These are phyloP conservation scores for Ficedula albicollis DNA, from an alignment of 2,797 vertebrate species.

Conservation along the genomic window DNA sequence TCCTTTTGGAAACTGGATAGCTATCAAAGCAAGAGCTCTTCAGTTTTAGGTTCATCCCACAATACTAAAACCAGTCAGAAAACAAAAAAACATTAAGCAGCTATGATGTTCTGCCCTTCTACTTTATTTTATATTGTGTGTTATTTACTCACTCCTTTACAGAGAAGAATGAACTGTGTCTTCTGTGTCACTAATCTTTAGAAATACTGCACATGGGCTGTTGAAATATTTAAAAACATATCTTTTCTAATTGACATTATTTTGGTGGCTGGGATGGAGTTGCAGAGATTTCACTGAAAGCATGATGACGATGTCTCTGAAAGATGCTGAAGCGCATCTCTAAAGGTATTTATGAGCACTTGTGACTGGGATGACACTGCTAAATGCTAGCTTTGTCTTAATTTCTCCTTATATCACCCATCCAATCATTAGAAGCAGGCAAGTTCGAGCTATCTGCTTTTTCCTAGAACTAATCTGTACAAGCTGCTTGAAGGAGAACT, in stretches of 20 bases:
- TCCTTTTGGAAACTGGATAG: neutral
- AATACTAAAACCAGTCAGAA: neutral
- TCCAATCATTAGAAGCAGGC: neutral
- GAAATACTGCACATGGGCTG: neutral
- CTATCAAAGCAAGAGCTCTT: neutral
- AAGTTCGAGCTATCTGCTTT: neutral
- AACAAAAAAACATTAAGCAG: neutral
- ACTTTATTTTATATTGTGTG: neutral
- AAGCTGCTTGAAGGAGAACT: neutral
- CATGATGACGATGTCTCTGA: neutral
- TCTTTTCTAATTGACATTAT: constrained; percentile 22
- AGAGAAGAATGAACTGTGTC: neutral
- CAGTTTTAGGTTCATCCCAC: neutral
- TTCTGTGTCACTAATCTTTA: neutral
- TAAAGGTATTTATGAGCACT: neutral
- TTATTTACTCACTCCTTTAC: neutral
- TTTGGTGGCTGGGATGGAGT: neutral
- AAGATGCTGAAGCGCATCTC: neutral
- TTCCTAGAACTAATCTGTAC: neutral
- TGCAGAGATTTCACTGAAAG: neutral
- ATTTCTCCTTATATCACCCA: neutral
- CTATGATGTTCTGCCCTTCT: neutral
- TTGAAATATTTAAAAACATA: constrained; percentile 5
- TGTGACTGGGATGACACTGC: neutral
- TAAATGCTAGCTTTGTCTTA: neutral